These are phyloP conservation scores for Vanessa tameamea DNA, from an alignment of 1,140 invertebrate species.

Conservation along the genomic window DNA sequence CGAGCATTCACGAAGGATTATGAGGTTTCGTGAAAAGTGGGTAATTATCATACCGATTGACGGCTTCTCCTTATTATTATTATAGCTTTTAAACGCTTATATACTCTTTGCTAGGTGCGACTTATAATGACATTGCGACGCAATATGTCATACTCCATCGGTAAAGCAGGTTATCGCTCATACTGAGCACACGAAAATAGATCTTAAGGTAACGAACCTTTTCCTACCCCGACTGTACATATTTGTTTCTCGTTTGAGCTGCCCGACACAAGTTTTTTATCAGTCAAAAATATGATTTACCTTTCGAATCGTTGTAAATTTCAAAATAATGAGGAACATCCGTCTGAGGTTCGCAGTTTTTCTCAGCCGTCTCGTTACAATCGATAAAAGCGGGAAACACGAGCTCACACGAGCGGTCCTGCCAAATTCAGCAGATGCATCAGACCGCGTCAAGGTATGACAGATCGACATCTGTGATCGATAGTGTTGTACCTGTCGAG, in stretches of 20 bases:
- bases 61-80: too few species aligned
- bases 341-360: neutral
- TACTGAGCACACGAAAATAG: too few species aligned
- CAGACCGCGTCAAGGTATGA: constrained; percentile 50
- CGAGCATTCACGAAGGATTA: too few species aligned
- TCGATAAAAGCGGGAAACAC: constrained; percentile 8
- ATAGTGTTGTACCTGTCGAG: constrained; percentile 44
- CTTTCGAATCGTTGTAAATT: neutral
- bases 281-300: neutral
- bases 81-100: too few species aligned
- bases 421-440: constrained; percentile 57
- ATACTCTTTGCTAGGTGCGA: too few species aligned
- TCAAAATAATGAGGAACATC: neutral
- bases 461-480: constrained; percentile 52
- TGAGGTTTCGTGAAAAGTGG: too few species aligned
- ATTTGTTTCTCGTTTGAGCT: neutral
- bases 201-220: too few species aligned
- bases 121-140: too few species aligned
- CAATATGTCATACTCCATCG: too few species aligned
- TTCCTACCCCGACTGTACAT: too few species aligned
- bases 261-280: neutral
- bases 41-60: too few species aligned
- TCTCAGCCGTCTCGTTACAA: constrained; percentile 5
- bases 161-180: too few species aligned
- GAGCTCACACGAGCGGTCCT: constrained; percentile 5